phyloP scores from a whole-genome alignment of 2,888 invertebrate genomes.

The Tipula unca region DNA sequence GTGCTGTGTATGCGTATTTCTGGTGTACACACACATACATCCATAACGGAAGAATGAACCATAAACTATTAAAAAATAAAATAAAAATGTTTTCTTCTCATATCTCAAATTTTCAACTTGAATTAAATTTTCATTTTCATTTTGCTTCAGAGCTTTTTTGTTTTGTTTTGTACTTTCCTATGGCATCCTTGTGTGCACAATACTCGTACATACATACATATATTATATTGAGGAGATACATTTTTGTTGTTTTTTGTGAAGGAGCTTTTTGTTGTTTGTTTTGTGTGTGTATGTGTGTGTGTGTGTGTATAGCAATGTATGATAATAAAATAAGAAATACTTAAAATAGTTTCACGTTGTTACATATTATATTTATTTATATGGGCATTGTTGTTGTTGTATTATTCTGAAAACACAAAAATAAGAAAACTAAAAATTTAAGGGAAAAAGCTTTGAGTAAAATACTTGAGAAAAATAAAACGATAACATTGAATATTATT shows the following conservation, averaged over 20 bases:
- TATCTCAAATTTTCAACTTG: not conserved
- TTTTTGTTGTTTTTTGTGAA: not conserved
- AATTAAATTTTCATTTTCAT: not conserved
- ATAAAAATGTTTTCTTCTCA: not conserved
- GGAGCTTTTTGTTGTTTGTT: not conserved
- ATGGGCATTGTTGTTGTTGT: not conserved
- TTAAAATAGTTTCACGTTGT: not conserved
- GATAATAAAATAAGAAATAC: not conserved
- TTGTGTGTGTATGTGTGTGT: not conserved
- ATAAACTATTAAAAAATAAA: not conserved
- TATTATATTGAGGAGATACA: not conserved
- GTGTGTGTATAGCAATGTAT: not conserved
- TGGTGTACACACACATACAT: not conserved
- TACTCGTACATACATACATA: no score
- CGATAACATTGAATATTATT: slow-evolving; percentile 4
- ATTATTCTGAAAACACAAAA: not conserved
- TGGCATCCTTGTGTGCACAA: no score
- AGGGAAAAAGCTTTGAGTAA: not conserved
- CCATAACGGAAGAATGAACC: not conserved
- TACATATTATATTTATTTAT: not conserved
- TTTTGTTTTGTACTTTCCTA: not conserved
- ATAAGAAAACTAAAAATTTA: not conserved
- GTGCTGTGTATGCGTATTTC: not conserved
- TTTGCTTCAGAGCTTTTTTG: not conserved
- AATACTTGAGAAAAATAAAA: not conserved